Evolutionary conservation across 2,113 vertebrate species (phyloP).

Genomic region (Bubo bubo): DNA sequence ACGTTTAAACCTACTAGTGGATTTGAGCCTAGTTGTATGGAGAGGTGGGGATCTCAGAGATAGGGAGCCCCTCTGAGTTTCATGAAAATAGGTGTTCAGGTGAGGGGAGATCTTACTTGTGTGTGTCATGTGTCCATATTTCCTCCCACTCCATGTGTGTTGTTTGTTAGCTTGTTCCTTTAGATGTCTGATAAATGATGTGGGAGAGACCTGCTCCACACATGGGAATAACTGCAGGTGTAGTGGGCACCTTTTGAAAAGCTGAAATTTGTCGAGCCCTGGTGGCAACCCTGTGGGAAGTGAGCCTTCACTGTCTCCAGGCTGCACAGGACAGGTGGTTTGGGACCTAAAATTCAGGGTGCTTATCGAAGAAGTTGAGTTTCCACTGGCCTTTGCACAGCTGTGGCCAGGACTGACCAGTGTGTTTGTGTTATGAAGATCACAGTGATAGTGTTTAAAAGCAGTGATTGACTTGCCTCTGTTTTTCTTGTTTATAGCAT

Average conservation of each 20-base stretch:
- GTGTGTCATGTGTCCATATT: not conserved
- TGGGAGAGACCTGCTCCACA: not conserved
- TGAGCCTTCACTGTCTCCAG: not conserved
- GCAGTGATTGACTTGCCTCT: not conserved
- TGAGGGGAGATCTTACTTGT: not conserved
- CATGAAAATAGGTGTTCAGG: not conserved
- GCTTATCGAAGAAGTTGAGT: not conserved
- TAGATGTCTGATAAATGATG: not conserved
- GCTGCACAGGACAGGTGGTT: not conserved
- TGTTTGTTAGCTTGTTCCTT: not conserved
- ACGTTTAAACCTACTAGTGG: not conserved
- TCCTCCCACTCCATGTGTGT: rapidly evolving
- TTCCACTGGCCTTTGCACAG: not conserved
- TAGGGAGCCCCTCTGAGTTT: not conserved
- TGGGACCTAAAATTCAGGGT: not conserved
- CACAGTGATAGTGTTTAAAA: not conserved
- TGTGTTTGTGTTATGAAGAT: not conserved
- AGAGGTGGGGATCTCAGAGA: not conserved
- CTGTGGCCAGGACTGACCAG: not conserved
- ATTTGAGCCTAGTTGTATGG: not conserved
- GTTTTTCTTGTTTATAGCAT: not conserved
- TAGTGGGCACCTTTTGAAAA: not conserved
- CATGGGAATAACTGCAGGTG: not conserved
- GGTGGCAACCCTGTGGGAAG: not conserved
- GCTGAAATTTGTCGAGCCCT: not conserved